These are phyloP conservation scores for Brotula barbata DNA, from an alignment of 2,797 vertebrate genomes.

Conservation along the genomic window DNA sequence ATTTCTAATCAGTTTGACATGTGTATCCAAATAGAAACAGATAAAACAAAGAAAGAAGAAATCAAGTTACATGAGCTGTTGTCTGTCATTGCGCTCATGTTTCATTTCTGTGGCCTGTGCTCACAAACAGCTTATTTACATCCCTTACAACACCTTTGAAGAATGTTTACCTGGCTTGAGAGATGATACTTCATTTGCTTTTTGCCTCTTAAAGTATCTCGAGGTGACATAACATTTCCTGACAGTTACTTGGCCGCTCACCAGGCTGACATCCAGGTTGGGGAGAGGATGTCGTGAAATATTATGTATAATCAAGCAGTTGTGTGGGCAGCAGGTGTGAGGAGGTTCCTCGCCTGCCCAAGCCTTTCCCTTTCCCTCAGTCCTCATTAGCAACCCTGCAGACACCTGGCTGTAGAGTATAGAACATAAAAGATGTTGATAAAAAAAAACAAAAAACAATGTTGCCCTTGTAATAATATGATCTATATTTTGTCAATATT, in stretches of 20 bases:
- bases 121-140: too few species aligned
- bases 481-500: constrained; percentile 7
- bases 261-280: constrained; percentile 29
- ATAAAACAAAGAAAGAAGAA: neutral
- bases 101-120: too few species aligned
- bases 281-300: constrained; percentile 32
- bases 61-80: neutral
- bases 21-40: too few species aligned
- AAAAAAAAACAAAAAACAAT: too few species aligned
- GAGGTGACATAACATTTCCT: constrained; percentile 47
- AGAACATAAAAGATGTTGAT: constrained; percentile 25
- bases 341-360: constrained; percentile 50
- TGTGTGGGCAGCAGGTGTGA: constrained; percentile 68
- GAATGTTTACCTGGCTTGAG: too few species aligned
- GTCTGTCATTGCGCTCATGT: neutral
- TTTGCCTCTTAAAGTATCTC: constrained; percentile 22
- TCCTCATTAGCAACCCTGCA: constrained; percentile 60
- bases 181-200: constrained; percentile 22
- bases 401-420: constrained; percentile 54
- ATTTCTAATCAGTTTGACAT: too few species aligned
- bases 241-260: constrained; percentile 52
- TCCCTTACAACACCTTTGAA: too few species aligned
- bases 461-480: constrained; percentile 4
- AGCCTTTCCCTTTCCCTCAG: constrained; percentile 52
- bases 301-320: constrained; percentile 48